Base-by-base conservation (phyloP, 2,113 vertebrate species). In the Myodes glareolus region DNA sequence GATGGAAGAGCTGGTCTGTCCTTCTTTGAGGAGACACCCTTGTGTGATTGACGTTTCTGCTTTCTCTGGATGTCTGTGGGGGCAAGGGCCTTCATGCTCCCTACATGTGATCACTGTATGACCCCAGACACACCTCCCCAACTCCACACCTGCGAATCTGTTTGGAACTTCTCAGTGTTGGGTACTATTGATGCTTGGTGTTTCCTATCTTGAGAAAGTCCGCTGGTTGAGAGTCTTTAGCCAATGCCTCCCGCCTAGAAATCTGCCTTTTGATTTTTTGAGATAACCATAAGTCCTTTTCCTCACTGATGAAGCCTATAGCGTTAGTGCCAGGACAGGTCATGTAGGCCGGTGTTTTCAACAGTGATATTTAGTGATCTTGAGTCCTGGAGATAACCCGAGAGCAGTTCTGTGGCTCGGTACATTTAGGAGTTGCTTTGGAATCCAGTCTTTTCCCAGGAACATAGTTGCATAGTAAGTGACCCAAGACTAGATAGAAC, bases 191-290 rank as follows among this genome's bases (percentile, higher is more conserved):
- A 73, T 52, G 61, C 5, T 84, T 52, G 63, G 65, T 76, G n/a
- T 65, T 95, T 31, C 70, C 42, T 65, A n/a, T n/a, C 3, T 94
- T 50, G n/a, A 75, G 70, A 85, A 93, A 23, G 0, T 58, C 75
- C 10, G 9, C 77, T 67, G 67, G 23, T 63, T 80, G 90, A 47
- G n/a, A 36, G 39, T 36, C 47, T 47, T 90, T 47, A n/a, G 67
- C 5, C 3, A 5, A 31, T 14, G 39, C 36, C 4, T 80, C 19
- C 84, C 91, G 10, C 7, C 72, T 92, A 23, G 36, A 63, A 55
- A 75, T 80, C 3, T 61, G 47, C 31, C 33, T 96, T 91, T 88
- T 73, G 13, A 17, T 75, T 95, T 97, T 23, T 39, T n/a, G 73
- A 97, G 76, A 76, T 31, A 7, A 68, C 88, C 9, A 36, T 3